These are phyloP conservation scores for Tokudaia tokunoshimensis DNA, from an alignment of 2,797 vertebrate species.

Conservation along the genomic window DNA sequence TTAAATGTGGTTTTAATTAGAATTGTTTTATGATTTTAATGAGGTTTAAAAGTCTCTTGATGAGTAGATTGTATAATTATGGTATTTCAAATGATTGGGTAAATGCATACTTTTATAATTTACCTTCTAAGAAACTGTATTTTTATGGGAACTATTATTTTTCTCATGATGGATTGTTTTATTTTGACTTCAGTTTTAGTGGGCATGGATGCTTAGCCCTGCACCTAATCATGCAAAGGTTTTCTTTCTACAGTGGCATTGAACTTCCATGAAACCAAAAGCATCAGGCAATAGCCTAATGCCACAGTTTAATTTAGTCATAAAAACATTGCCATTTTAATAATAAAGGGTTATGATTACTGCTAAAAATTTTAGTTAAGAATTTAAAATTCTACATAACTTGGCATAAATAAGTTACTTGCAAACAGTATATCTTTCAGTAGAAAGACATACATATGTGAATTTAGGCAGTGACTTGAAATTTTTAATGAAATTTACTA, in stretches of 20 bases:
- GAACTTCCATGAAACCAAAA: slow-evolving; percentile 84
- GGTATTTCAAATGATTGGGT: slow-evolving; percentile 89
- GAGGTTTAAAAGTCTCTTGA: slow-evolving; percentile 90
- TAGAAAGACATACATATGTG: not conserved
- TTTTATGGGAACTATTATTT: slow-evolving; percentile 87
- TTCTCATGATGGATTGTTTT: slow-evolving; percentile 88
- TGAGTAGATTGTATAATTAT: slow-evolving; percentile 89
- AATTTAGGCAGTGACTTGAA: slow-evolving; percentile 80
- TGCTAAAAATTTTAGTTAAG: slow-evolving; percentile 78
- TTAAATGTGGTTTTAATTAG: slow-evolving; percentile 91
- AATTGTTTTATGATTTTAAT: slow-evolving; percentile 91
- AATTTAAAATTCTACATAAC: slow-evolving; percentile 73
- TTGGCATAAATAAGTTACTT: slow-evolving; percentile 39
- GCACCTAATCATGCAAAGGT: slow-evolving; percentile 84
- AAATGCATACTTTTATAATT: slow-evolving; percentile 90
- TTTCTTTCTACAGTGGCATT: slow-evolving; percentile 86
- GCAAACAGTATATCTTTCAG: slow-evolving; percentile 24
- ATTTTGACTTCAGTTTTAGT: slow-evolving; percentile 84
- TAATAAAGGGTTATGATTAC: slow-evolving; percentile 76
- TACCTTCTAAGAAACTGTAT: slow-evolving; percentile 87
- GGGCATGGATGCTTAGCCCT: slow-evolving; percentile 77
- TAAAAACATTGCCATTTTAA: slow-evolving; percentile 83
- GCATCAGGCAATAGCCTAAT: slow-evolving; percentile 77
- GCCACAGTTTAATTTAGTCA: slow-evolving; percentile 82
- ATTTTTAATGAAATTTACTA: slow-evolving; percentile 70